Evolutionary conservation across 1,140 invertebrate genomes (phyloP).

Genomic region (Radopholus similis): DNA sequence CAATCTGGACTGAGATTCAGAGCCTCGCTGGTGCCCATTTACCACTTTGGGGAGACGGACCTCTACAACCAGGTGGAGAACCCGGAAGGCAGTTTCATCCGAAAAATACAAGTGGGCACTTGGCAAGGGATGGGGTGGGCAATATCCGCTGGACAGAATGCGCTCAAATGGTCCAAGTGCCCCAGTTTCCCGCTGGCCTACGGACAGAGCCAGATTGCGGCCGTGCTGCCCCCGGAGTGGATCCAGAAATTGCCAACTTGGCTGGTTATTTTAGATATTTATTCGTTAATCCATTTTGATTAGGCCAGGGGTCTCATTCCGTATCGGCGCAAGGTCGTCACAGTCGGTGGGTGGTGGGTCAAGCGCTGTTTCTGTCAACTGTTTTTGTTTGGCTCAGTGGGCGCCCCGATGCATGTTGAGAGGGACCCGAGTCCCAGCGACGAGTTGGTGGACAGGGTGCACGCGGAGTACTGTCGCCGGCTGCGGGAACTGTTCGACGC

Average conservation of each 20-base stretch:
- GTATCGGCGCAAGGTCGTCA: neutral
- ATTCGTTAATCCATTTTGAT: too few species aligned
- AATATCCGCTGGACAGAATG: neutral
- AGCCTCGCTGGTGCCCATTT: conserved; percentile 61
- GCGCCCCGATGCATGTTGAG: conserved; percentile 6
- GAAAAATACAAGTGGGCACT: conserved; percentile 11
- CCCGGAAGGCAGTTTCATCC: conserved; percentile 5
- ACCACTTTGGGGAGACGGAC: conserved; percentile 62
- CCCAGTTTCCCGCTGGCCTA: conserved; percentile 6
- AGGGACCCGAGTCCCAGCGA: conserved; percentile 2
- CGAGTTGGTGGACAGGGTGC: neutral
- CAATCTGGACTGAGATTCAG: conserved; percentile 74
- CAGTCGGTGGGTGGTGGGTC: neutral
- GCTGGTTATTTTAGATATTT: too few species aligned
- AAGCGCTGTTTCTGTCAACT: neutral
- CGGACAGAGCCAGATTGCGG: conserved; percentile 1
- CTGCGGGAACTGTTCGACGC: conserved; percentile 10
- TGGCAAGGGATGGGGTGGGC: neutral
- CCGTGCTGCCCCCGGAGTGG: neutral
- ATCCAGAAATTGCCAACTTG: neutral
- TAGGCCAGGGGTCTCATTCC: neutral
- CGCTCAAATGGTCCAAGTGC: neutral
- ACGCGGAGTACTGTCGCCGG: conserved; percentile 8
- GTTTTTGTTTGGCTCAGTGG: neutral
- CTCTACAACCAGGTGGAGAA: conserved; percentile 56